phyloP scores from a whole-genome alignment of 2,888 invertebrate genomes.

The Phyllotreta cruciferae region DNA sequence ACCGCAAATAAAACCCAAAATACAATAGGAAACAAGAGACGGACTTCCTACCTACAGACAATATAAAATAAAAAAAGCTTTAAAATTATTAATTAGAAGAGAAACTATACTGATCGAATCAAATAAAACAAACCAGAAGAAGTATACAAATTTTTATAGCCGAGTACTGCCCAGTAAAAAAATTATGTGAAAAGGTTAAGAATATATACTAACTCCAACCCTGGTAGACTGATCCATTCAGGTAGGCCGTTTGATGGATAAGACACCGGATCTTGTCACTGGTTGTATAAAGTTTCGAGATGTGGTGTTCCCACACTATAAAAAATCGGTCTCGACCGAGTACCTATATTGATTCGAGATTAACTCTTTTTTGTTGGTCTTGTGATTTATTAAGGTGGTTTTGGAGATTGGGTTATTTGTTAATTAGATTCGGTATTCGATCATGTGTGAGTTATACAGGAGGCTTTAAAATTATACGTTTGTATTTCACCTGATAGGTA shows the following conservation, averaged over 20 bases:
- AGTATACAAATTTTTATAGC: too few relatives aligned
- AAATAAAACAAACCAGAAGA: too few relatives aligned
- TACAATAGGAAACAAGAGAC: background rate
- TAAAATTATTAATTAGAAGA: too few relatives aligned
- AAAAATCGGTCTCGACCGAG: conserved; percentile 26
- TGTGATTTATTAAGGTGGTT: conserved; percentile 32
- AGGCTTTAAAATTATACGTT: conserved; percentile 16
- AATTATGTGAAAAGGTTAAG: too few relatives aligned
- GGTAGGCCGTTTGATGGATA: conserved; percentile 26
- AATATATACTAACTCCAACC: background rate
- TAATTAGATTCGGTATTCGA: conserved; percentile 27
- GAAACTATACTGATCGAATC: too few relatives aligned
- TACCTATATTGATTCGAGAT: conserved; percentile 29
- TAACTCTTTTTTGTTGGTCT: conserved; percentile 29
- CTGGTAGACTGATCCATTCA: conserved; percentile 17
- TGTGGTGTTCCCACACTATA: conserved; percentile 29
- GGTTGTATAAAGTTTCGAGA: conserved; percentile 29
- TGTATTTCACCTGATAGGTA: conserved; percentile 5
- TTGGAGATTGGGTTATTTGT: conserved; percentile 24
- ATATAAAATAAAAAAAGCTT: too few relatives aligned
- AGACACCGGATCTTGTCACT: conserved; percentile 28
- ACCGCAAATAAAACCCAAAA: conserved; percentile 21
- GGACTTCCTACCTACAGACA: background rate
- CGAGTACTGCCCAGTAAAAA: too few relatives aligned
- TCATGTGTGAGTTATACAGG: conserved; percentile 15